phyloP scores from a whole-genome alignment of 2,888 invertebrate species.

The Ctena decussata region DNA sequence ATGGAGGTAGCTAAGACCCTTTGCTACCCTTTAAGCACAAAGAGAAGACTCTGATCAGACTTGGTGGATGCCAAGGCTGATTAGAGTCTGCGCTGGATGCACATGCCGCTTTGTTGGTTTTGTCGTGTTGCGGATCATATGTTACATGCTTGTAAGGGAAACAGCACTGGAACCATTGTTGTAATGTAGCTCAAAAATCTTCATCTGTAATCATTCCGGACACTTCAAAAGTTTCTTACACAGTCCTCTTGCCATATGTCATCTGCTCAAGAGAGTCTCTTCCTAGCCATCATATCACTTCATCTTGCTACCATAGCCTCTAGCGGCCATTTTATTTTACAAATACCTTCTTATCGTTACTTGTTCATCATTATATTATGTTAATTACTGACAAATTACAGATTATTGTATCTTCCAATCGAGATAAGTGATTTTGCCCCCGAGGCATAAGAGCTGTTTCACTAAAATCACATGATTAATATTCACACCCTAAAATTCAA shows the following conservation, averaged over 20 bases:
- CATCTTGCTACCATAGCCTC: slow-evolving; percentile 8
- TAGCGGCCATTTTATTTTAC: slow-evolving; percentile 49
- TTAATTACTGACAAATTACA: slow-evolving; percentile 70
- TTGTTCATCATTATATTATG: slow-evolving; percentile 53
- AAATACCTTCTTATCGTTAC: slow-evolving; percentile 32
- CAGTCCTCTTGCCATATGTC: neutral
- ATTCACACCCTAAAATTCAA: neutral
- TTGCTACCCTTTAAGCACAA: too few species aligned
- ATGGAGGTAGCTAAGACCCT: too few species aligned
- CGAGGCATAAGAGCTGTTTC: neutral
- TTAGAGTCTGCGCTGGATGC: too few species aligned
- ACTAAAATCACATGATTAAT: neutral
- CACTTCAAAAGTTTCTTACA: neutral
- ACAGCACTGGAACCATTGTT: too few species aligned
- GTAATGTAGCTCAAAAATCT: too few species aligned
- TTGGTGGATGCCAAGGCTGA: too few species aligned
- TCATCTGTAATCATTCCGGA: neutral
- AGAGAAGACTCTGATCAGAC: too few species aligned
- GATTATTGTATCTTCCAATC: slow-evolving; percentile 65
- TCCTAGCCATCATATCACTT: neutral
- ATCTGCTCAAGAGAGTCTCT: neutral
- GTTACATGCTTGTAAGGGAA: too few species aligned
- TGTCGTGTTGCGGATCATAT: too few species aligned
- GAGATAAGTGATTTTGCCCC: slow-evolving; percentile 58
- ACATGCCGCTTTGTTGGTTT: too few species aligned